Base-by-base conservation (phyloP, 1,140 invertebrate species). In the Brachionus rubens region DNA sequence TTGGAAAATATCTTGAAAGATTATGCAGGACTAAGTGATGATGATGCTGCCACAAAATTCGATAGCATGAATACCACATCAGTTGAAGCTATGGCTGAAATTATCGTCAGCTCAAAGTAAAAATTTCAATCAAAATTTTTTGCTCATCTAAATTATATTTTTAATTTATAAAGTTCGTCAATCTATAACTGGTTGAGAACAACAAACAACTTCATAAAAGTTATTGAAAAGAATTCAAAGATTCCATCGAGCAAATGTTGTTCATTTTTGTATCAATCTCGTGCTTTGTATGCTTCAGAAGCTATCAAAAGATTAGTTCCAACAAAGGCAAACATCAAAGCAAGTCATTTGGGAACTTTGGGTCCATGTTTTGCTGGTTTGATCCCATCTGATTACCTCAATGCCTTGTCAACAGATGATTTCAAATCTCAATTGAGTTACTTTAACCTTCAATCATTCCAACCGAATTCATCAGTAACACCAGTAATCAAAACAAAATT, bases 351-450 rank as follows among this genome's bases (percentile, higher is more conserved):
- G 36, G 41, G 9, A 10, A 43, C 36, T 24, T 24, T 65, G n/a
- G 59, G 59, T 43, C 21, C 59, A 24, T 65, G 59, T 36, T 65
- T 65, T 65, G 59, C 59, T n/a, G 14, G 19, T 24, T 21, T 43
- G 6, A 65, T 65, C 9, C 59, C 59, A 21, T 2, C 12, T n/a
- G 59, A 65, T 12, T 65, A 65, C 43, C 19, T 65, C 2, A 16
- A 3, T 12, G 30, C 19, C 24, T 65, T 65, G 36, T 7, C 36
- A 14, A n/a, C n/a, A 24, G 40, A 36, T 24, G 59, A 46, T 3
- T 30, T 65, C 24, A 21, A 65, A 41, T 24, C 36, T 14, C 33
- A 65, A 65, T 43, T 41, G 24, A 41, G 26, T 21, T 65, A 65
- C 30, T 65, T 65, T 28, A 43, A 21, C 24, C 41, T 10, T 19